A percentile compares a stretch with the other conserved stretches of the same genome.
Conservation (phyloP, 2,797 vertebrate genomes). For the Geotrypetes seraphini region DNA sequence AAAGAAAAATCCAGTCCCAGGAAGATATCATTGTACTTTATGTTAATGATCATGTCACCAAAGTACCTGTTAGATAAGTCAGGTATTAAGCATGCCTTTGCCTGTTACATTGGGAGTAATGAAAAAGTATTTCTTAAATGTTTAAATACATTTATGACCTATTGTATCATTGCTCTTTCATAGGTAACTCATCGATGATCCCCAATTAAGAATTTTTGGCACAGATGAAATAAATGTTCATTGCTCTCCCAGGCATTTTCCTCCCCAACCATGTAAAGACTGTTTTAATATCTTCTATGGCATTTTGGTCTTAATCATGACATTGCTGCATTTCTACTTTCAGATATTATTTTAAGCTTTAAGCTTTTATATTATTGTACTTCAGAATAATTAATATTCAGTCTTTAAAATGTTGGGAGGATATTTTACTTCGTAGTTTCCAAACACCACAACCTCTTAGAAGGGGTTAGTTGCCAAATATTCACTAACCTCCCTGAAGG, state of each 20-base stretch:
- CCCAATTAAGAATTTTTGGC: neutral
- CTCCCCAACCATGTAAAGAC: constrained; percentile 72
- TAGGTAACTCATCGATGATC: neutral
- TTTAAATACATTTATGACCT: neutral
- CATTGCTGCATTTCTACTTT: no score
- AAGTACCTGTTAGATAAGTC: constrained; percentile 22
- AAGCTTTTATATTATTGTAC: no score
- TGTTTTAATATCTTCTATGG: no score
- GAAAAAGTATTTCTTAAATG: constrained; percentile 48
- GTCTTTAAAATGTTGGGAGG: constrained; percentile 60
- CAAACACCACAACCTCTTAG: constrained; percentile 34
- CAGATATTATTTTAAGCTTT: no score
- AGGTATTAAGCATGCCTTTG: constrained; percentile 46
- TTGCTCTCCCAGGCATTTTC: constrained; percentile 34
- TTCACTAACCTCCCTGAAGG: constrained; percentile 73
- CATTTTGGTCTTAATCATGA: no score
- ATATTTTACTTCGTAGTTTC: constrained; percentile 12
- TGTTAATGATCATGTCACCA: constrained; percentile 19
- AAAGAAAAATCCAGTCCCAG: constrained; percentile 24
- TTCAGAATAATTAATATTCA: no score
- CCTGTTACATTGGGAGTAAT: constrained; percentile 43
- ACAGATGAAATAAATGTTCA: constrained; percentile 51
- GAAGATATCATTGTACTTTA: constrained; percentile 20
- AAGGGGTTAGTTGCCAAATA: constrained; percentile 41
- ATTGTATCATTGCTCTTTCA: neutral